Conservation (phyloP, 2,113 vertebrate species). For the Pomatorhinus ruficollis region DNA sequence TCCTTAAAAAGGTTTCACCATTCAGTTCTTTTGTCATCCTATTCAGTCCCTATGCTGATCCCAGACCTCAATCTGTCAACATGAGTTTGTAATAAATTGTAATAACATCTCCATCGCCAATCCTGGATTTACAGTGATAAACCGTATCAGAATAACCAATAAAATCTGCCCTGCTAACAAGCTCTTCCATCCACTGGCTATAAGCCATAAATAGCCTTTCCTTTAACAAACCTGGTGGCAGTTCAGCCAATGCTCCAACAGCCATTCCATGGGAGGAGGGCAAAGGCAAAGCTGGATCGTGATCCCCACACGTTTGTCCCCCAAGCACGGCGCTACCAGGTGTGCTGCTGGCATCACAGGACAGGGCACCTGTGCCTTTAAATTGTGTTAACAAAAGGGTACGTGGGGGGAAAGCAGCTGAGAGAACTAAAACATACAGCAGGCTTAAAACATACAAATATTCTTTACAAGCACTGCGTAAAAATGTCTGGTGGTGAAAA, state of each 20-base stretch:
- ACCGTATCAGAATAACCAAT: background rate
- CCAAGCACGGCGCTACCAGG: background rate
- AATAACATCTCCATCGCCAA: background rate
- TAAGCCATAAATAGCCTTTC: background rate
- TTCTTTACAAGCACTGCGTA: background rate
- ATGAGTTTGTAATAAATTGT: fast-evolving
- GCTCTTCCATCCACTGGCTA: background rate
- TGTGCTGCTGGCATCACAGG: too few species aligned
- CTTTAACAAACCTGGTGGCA: background rate
- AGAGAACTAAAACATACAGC: background rate
- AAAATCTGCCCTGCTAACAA: background rate
- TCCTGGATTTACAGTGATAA: background rate
- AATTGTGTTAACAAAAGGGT: fast-evolving
- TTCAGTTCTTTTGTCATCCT: background rate
- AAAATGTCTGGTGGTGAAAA: background rate
- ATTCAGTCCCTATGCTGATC: background rate
- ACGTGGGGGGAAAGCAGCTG: fast-evolving
- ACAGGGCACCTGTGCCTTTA: background rate
- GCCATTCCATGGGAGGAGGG: background rate
- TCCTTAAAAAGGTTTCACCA: background rate
- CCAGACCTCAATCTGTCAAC: background rate
- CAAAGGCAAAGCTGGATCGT: background rate
- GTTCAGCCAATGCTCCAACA: background rate
- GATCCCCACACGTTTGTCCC: background rate
- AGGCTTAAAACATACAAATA: background rate